Evolutionary conservation across 1,140 invertebrate species (phyloP).

Genomic region (Drosophila baimaii): DNA sequence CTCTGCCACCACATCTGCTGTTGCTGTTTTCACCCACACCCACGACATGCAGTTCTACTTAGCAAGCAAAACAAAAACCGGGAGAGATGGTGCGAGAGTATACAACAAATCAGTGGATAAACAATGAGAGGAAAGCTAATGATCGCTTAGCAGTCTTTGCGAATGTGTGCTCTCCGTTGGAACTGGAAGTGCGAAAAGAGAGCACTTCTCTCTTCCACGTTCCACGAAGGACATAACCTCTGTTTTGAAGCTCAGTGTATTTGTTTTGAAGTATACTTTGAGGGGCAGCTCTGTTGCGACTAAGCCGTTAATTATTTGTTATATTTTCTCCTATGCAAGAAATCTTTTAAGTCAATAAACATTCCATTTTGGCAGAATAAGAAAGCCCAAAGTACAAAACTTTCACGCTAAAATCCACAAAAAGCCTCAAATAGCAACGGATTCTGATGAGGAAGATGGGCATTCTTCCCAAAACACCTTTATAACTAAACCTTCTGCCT

Average conservation of each 20-base stretch:
- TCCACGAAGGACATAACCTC: not conserved
- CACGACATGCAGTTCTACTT: conserved; percentile 57
- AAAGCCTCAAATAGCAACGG: not conserved
- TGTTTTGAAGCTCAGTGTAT: too few relatives aligned
- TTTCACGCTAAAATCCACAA: too few relatives aligned
- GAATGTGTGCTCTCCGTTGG: not conserved
- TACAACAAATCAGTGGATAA: conserved; percentile 11
- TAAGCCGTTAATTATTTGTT: not conserved
- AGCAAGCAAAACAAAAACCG: conserved; percentile 59
- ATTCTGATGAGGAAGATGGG: not conserved
- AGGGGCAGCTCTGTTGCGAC: not conserved
- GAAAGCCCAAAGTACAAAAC: not conserved
- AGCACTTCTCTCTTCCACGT: too few relatives aligned
- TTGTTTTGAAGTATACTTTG: conserved; percentile 9
- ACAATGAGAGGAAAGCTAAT: conserved; percentile 1
- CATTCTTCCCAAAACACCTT: not conserved
- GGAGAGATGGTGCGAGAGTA: conserved; percentile 2
- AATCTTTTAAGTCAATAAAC: not conserved
- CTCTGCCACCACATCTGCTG: conserved; percentile 6
- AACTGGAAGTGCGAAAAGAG: not conserved
- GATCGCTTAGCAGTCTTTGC: conserved; percentile 8
- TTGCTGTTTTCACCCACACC: conserved; percentile 32
- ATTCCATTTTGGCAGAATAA: not conserved
- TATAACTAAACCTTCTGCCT: too few relatives aligned
- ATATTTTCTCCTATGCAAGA: not conserved